Evolutionary conservation across 2,797 vertebrate genomes (phyloP), one percentile per base, ranked within the genome.

Genomic region (Lutjanus campechanus): DNA sequence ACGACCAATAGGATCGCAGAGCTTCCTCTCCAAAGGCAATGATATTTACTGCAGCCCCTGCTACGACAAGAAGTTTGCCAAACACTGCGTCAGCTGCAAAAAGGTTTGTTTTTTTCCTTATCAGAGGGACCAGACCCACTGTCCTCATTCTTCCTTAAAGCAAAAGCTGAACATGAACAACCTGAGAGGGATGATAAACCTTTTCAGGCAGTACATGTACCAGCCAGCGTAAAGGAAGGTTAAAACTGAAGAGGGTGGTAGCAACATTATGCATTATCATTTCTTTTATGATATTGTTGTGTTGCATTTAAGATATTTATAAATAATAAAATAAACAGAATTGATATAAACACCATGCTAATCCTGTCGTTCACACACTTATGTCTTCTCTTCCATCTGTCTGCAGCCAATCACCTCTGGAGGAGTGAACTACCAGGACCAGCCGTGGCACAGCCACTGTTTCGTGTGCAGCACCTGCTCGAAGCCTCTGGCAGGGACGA

Each of bases 381-480:
- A 12, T 3, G n/a, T 72, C 16, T 11, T 69, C 40, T 55, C 43
- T 36, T 43, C 40, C 15, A 7, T 71, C 12, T 25, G 8, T 79
- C 53, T 85, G 12, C 83, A 99, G 98, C 94, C 97, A 36, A 99
- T 99, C 86, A 97, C 96, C 68, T 96, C 97, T 62, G 98, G 98
- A 88, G 98, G 98, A 50, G 96, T 99, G 87, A 98, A 96, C 91
- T 99, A 99, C 94, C 97, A 98, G 93, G 97, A 99, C 62, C 95
- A 98, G 93, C 98, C 98, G 0, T 99, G 97, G 97, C 98, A 99
- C 90, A 93, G 97, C 0, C 97, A 98, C 85, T 99, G 98, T 76
- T 99, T 99, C 64, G 96, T 99, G 76, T 99, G 98, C 89, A 94
- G 95, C 89, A 96, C 96, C 83, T 99, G 98, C 94, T 95, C 95